Evolutionary conservation across 1,140 invertebrate species (phyloP).

Genomic region (Drosophila ficusphila): DNA sequence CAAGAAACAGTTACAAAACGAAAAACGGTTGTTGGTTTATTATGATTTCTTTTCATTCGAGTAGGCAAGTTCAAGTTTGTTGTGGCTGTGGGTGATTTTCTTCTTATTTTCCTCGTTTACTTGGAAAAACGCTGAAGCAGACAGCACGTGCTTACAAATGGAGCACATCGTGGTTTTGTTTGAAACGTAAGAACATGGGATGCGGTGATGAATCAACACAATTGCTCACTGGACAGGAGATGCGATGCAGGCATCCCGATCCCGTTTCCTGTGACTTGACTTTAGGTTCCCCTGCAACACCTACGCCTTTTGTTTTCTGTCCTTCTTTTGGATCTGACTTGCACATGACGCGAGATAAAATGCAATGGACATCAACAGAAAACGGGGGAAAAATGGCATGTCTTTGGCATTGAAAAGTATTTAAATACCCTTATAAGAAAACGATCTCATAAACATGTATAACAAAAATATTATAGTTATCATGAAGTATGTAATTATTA

Average conservation of each 20-base stretch:
- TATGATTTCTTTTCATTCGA: constrained; percentile 4
- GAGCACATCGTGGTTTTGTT: constrained; percentile 61
- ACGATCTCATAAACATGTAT: not conserved
- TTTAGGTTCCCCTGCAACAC: constrained; percentile 33
- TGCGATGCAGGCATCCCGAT: constrained; percentile 1
- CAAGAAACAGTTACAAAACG: constrained; percentile 77
- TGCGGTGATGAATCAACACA: constrained; percentile 64
- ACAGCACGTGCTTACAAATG: constrained; percentile 60
- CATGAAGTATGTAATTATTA: too few relatives aligned
- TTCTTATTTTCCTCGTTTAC: constrained; percentile 32
- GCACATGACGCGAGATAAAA: constrained; percentile 54
- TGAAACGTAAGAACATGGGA: constrained; percentile 9
- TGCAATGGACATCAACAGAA: constrained; percentile 12
- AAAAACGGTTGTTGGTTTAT: constrained; percentile 48
- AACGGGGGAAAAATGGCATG: not conserved
- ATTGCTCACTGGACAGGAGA: constrained; percentile 27
- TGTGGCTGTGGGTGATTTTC: constrained; percentile 38
- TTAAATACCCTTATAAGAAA: constrained; percentile 2
- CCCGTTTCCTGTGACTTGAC: constrained; percentile 48
- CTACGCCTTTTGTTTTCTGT: constrained; percentile 42
- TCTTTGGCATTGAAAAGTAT: not conserved
- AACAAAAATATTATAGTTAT: not conserved
- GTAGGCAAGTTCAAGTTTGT: constrained; percentile 72
- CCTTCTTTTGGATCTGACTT: constrained; percentile 44
- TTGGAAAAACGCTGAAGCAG: constrained; percentile 38